Evolutionary conservation across 2,888 invertebrate species (phyloP), one percentile per base, ranked within the genome.

Genomic region (Eupithecia insigniata): DNA sequence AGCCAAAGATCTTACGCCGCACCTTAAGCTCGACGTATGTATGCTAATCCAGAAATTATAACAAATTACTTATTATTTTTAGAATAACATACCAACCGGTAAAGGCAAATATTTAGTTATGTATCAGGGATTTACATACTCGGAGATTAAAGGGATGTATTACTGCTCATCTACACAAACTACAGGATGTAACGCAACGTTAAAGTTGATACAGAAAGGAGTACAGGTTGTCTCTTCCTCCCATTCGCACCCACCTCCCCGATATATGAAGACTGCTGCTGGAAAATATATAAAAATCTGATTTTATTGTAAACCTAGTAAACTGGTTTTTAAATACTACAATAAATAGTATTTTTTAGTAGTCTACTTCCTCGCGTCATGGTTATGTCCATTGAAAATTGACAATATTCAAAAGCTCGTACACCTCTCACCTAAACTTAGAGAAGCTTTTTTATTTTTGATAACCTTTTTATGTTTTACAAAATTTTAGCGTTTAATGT

Each of bases 21-120:
- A n/a, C n/a, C n/a, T n/a, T n/a, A n/a, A n/a, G n/a, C n/a, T n/a
- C n/a, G n/a, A 8, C 1, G 36, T 36, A 36, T 36, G 36, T 12
- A 36, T 8, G 36, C 36, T 36, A 12, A 36, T 36, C 36, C 36
- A 12, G 8, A 36, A 36, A 8, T 36, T 36, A 8, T 43, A 6
- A n/a, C 43, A n/a, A 43, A 43, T 43, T 16, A 18, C 6, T 6
- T 43, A 43, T 51, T 60, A 28, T 28, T 67, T 67, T 18, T 61
- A 67, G 67, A 68, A 39, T 80, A 77, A 61, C 75, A 30, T 69
- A 51, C 69, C 69, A 32, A 51, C 69, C 16, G 8, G 26, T 12
- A 69, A 18, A 30, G 69, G 69, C 0, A 64, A 51, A 51, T 18
- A 69, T 36, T 22, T 69, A 14, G 64, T 69, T 1, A 64, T 69